Conservation (phyloP, 2,113 vertebrate species). For the Ptychochromis oligacanthus region DNA sequence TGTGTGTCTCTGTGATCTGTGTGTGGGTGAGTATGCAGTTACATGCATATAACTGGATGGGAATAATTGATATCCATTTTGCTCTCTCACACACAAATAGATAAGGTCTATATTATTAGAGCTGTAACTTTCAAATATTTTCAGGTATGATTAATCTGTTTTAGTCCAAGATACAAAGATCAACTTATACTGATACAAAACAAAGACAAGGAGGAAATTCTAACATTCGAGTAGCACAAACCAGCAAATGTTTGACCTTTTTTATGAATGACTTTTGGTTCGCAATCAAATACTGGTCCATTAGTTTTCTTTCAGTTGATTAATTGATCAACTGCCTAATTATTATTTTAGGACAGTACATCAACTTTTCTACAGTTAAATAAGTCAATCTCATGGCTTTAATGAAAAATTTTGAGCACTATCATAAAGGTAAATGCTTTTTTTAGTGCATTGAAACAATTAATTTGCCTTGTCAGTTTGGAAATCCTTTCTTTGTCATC, state of each 20-base stretch:
- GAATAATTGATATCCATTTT: background rate
- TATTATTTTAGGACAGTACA: background rate
- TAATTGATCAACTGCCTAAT: background rate
- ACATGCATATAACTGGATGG: slow-evolving; percentile 1
- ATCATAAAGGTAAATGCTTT: background rate
- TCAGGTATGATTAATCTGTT: background rate
- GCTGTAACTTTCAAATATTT: background rate
- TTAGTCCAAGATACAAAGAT: background rate
- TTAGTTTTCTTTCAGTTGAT: background rate
- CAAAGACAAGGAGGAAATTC: background rate
- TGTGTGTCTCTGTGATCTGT: background rate
- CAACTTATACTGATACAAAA: background rate
- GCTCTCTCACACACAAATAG: background rate
- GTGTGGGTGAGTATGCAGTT: background rate
- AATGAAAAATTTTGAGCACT: background rate
- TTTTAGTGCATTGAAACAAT: slow-evolving; percentile 9
- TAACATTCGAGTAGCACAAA: background rate
- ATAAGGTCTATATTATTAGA: background rate
- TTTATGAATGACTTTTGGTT: background rate
- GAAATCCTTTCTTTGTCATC: slow-evolving; percentile 25
- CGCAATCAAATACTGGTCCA: too few species aligned
- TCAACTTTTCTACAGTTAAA: background rate
- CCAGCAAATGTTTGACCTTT: background rate
- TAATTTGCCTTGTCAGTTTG: slow-evolving; percentile 37
- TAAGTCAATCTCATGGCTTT: background rate